Base-by-base conservation (phyloP, 53 echinoderm and acorn worm species). In the Crossaster papposus region DNA sequence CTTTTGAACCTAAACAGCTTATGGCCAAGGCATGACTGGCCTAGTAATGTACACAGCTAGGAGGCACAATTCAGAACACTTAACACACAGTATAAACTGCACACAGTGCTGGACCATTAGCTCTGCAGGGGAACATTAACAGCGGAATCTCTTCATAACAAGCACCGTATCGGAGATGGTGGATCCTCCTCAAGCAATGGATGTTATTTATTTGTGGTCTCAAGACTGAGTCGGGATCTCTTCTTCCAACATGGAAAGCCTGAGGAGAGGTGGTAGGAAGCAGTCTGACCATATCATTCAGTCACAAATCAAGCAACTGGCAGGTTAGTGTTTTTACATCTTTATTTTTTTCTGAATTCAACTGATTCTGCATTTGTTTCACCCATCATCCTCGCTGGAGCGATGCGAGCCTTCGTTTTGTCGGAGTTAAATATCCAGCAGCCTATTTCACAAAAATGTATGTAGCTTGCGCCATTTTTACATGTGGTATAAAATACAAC, bases 281-380 rank as follows among this genome's bases (percentile, higher is more conserved):
- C 72, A 76, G 36, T 2, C 87, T 0, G 87, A 87, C 53, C 75
- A 76, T 76, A 36, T 58, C 36, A 87, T 87, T 51, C 87, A 53
- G 63, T 72, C 87, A 35, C 51, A 52, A 14, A 87, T 87, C 31
- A 75, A 36, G 75, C 87, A 87, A 22, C 87, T 87, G 52, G 87
- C 87, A 87, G 87, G 87, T 87, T 35, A 13, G 87, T 87, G 35
- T 17, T 68, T 68, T 68, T 68, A 7, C 2, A 0, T 9, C 44
- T 9, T 44, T 44, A 9, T 44, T 44, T 44, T 38, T 44, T 44
- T 44, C 5, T 44, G 5, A 7, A 5, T 44, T 44, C 44, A 44
- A 9, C n/a, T n/a, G n/a, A n/a, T n/a, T 44, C 44, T 44, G 44
- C 44, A 44, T 5, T 44, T n/a, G n/a, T n/a, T n/a, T n/a, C n/a